Percentiles rank a stretch among this genome's conserved stretches.
Conservation (phyloP, 2,888 invertebrate genomes). For the Lymantria dispar region DNA sequence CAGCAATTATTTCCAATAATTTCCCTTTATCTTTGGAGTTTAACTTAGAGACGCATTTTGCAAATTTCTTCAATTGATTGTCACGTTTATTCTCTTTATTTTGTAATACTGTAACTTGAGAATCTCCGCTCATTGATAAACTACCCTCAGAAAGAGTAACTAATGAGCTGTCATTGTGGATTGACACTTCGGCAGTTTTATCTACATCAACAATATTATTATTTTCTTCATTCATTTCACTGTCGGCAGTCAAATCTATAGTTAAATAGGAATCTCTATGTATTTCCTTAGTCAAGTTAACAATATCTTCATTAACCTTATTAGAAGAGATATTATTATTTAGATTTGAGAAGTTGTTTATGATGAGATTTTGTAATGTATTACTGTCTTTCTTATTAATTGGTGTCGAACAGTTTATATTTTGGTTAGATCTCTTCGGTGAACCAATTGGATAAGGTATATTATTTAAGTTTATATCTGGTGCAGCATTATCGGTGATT, state of each 20-base stretch:
- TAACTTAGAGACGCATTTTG: slow-evolving; percentile 54
- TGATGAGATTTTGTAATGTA: slow-evolving; percentile 18
- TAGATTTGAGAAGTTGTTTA: slow-evolving; percentile 19
- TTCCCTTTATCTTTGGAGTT: slow-evolving; percentile 53
- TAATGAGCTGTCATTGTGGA: slow-evolving; percentile 46
- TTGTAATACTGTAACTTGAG: slow-evolving; percentile 57
- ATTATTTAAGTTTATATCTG: slow-evolving; percentile 12
- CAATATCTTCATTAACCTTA: slow-evolving; percentile 34
- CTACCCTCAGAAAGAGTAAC: slow-evolving; percentile 41
- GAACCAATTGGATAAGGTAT: slow-evolving; percentile 21
- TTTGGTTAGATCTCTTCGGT: slow-evolving; percentile 24
- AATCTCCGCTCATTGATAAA: slow-evolving; percentile 59
- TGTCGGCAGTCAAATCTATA: slow-evolving; percentile 60
- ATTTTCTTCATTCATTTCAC: slow-evolving; percentile 11
- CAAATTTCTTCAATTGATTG: slow-evolving; percentile 45
- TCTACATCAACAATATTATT: slow-evolving; percentile 46
- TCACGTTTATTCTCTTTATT: slow-evolving; percentile 27
- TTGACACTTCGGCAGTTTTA: slow-evolving; percentile 17
- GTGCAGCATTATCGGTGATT: slow-evolving; percentile 43
- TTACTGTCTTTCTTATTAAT: slow-evolving; percentile 20
- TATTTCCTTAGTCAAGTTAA: slow-evolving; percentile 50
- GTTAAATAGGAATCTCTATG: slow-evolving; percentile 59
- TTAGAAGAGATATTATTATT: slow-evolving; percentile 21
- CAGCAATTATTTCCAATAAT: slow-evolving; percentile 54
- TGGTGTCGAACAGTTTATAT: slow-evolving; percentile 57